A percentile compares a stretch with the other conserved stretches of the same genome.
phyloP scores from a whole-genome alignment of 2,888 invertebrate species.

The Eustalomyia histrio region DNA sequence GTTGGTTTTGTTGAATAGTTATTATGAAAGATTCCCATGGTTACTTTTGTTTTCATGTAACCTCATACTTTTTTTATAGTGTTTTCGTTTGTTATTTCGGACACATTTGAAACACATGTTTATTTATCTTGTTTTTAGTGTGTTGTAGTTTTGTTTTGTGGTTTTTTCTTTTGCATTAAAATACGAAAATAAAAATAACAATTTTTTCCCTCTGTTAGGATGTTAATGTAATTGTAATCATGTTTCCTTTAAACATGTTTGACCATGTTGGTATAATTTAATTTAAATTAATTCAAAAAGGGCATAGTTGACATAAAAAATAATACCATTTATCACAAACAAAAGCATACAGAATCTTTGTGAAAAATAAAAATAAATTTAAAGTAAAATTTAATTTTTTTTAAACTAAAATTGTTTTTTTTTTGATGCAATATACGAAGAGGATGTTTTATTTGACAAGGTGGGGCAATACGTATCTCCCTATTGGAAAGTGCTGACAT shows the following conservation, averaged over 20 bases:
- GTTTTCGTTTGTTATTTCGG: background rate
- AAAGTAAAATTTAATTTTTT: too few relatives aligned
- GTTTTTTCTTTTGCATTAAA: background rate
- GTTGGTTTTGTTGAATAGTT: background rate
- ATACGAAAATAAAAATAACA: background rate
- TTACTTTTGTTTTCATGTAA: slow-evolving; percentile 11
- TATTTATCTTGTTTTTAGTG: background rate
- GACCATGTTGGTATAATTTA: slow-evolving; percentile 45
- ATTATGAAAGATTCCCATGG: background rate
- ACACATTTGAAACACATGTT: background rate
- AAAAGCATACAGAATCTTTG: too few relatives aligned
- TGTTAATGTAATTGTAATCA: slow-evolving; percentile 38
- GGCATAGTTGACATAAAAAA: background rate
- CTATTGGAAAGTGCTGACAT: too few relatives aligned
- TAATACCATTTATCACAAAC: too few relatives aligned
- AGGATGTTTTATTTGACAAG: too few relatives aligned
- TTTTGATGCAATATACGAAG: too few relatives aligned
- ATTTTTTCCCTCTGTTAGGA: background rate
- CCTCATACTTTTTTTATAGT: slow-evolving; percentile 21
- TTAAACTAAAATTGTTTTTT: too few relatives aligned
- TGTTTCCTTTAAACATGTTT: slow-evolving; percentile 40
- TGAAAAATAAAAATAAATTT: too few relatives aligned
- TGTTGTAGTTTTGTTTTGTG: slow-evolving; percentile 12
- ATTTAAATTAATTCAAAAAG: slow-evolving; percentile 43
- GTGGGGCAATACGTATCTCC: too few relatives aligned